Conservation (phyloP, 1,140 invertebrate species). For the Drosophila pectinifera region DNA sequence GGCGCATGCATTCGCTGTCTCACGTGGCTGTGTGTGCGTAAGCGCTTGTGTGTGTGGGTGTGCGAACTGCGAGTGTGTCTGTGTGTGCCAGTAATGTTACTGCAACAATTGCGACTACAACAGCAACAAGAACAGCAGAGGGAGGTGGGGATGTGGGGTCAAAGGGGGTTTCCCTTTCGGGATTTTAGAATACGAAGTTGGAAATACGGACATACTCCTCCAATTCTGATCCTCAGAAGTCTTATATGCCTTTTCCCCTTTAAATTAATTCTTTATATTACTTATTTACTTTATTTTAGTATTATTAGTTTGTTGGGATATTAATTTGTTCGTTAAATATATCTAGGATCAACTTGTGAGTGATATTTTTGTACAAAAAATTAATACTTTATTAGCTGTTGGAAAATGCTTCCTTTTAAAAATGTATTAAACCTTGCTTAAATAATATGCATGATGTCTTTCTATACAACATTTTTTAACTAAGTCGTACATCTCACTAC, state of each 20-base stretch:
- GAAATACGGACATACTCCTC: background rate
- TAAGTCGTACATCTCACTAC: too few species aligned
- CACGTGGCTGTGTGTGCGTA: conserved; percentile 40
- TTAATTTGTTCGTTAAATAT: too few species aligned
- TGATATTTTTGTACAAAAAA: too few species aligned
- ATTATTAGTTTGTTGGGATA: background rate
- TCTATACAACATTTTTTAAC: background rate
- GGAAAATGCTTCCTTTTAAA: too few species aligned
- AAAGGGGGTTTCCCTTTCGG: conserved; percentile 35
- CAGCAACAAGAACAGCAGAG: conserved; percentile 27
- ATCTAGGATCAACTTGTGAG: too few species aligned
- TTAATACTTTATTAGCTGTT: too few species aligned
- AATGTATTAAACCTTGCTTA: too few species aligned
- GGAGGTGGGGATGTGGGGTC: background rate
- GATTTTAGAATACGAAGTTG: conserved; percentile 2
- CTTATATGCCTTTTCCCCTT: conserved; percentile 50
- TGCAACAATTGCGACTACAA: conserved; percentile 77
- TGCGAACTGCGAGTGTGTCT: conserved; percentile 21
- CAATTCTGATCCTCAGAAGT: conserved; percentile 38
- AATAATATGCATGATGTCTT: background rate
- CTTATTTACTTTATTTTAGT: background rate
- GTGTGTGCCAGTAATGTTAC: conserved; percentile 77
- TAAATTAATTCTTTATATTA: background rate
- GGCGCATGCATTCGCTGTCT: conserved; percentile 81
- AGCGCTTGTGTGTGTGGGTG: conserved; percentile 22